Evolutionary conservation across 2,797 vertebrate species (phyloP).

Genomic region (Pelobates cultripes): DNA sequence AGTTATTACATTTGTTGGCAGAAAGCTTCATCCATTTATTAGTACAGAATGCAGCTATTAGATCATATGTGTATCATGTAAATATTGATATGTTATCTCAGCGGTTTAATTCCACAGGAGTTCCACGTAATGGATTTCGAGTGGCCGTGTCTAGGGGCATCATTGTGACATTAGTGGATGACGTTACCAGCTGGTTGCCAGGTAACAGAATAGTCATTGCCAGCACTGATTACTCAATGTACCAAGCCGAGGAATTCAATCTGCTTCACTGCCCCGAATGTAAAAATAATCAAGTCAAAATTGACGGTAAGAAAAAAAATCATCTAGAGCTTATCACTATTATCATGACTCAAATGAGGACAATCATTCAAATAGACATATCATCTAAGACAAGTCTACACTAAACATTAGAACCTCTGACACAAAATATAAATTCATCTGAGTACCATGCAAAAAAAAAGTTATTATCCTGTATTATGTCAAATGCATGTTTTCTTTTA

Average conservation of each 20-base stretch:
- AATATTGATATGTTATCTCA: background rate
- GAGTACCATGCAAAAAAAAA: too few relatives aligned
- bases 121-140: conserved; percentile 63
- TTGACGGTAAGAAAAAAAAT: conserved; percentile 75
- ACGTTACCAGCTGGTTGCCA: conserved; percentile 66
- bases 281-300: conserved; percentile 77
- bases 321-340: background rate
- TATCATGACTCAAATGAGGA: background rate
- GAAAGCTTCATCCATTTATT: too few relatives aligned
- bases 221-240: conserved; percentile 73
- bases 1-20: too few relatives aligned
- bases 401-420: background rate
- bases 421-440: too few relatives aligned
- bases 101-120: conserved; percentile 53
- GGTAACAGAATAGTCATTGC: conserved; percentile 68
- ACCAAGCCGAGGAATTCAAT: conserved; percentile 75
- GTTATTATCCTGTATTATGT: too few relatives aligned
- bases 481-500: too few relatives aligned
- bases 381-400: background rate
- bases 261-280: conserved; percentile 74
- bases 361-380: background rate
- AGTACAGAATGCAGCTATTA: too few relatives aligned
- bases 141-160: conserved; percentile 59
- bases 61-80: background rate
- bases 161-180: conserved; percentile 78